Conservation (phyloP, 2,888 invertebrate species). For the Zygogramma bicolorata region DNA sequence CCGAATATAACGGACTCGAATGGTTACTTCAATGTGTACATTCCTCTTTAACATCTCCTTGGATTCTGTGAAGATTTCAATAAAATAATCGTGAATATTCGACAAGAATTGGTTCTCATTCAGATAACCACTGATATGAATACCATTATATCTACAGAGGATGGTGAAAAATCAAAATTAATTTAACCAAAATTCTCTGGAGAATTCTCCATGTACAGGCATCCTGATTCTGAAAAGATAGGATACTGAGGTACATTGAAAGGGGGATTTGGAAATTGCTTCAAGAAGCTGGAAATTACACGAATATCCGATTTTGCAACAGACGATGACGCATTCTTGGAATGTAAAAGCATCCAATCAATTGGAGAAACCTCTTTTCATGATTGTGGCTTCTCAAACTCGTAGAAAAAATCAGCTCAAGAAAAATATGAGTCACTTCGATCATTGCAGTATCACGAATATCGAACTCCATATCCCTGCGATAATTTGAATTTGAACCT, state of each 20-base stretch:
- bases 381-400: constrained; percentile 62
- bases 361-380: constrained; percentile 56
- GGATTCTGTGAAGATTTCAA: too few species aligned
- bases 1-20: not conserved
- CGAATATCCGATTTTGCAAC: constrained; percentile 38
- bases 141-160: constrained; percentile 19
- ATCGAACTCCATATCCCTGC: constrained; percentile 60
- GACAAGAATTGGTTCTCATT: constrained; percentile 60
- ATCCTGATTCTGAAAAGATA: too few species aligned
- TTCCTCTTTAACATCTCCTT: constrained; percentile 39
- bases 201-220: too few species aligned
- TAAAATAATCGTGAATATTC: constrained; percentile 61
- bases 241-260: too few species aligned
- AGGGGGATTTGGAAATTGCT: too few species aligned
- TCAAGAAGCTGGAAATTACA: constrained; percentile 16
- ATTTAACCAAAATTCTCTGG: constrained; percentile 5
- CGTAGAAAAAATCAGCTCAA: constrained; percentile 53
- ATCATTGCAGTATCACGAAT: constrained; percentile 56
- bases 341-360: constrained; percentile 50
- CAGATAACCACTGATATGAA: constrained; percentile 52
- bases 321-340: constrained; percentile 55
- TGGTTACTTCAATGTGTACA: constrained; percentile 39
- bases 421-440: constrained; percentile 47
- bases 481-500: constrained; percentile 57
- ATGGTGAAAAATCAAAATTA: constrained; percentile 19